Conservation (phyloP, 2,113 vertebrate genomes). For the Chloropsis hardwickii region DNA sequence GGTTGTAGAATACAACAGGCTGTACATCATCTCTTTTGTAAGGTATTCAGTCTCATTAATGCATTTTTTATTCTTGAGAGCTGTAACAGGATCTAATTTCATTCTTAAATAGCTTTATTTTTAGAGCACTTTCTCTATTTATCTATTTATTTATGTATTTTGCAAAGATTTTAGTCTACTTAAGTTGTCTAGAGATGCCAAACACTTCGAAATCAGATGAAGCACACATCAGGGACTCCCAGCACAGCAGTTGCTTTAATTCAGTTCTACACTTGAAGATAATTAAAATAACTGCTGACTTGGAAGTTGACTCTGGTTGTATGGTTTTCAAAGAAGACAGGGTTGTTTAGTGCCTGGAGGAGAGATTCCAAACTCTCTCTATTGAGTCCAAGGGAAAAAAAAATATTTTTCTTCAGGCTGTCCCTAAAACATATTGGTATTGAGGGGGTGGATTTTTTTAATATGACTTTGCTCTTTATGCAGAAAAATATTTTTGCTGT, state of each 20-base stretch:
- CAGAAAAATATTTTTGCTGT: neutral
- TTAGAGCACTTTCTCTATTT: neutral
- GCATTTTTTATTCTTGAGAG: neutral
- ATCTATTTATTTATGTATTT: neutral
- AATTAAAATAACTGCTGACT: constrained; percentile 25
- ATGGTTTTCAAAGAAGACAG: neutral
- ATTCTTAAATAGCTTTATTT: neutral
- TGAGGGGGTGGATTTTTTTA: neutral
- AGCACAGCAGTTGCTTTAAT: constrained; percentile 7
- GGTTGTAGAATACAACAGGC: neutral
- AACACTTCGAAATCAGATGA: constrained; percentile 19
- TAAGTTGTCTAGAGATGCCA: neutral
- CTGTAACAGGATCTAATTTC: neutral
- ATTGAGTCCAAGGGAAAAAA: neutral
- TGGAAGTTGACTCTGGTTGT: neutral
- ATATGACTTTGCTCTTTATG: neutral
- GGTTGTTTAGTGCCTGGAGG: neutral
- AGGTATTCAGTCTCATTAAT: neutral
- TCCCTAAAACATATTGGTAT: neutral
- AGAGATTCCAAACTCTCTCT: neutral
- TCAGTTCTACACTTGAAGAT: constrained; percentile 21
- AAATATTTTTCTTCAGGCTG: neutral
- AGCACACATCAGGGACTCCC: neutral
- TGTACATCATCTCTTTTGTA: neutral
- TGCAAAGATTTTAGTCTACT: neutral